These are phyloP conservation scores for Sebastes cheni DNA, from an alignment of 2,797 vertebrate species.

Conservation along the genomic window DNA sequence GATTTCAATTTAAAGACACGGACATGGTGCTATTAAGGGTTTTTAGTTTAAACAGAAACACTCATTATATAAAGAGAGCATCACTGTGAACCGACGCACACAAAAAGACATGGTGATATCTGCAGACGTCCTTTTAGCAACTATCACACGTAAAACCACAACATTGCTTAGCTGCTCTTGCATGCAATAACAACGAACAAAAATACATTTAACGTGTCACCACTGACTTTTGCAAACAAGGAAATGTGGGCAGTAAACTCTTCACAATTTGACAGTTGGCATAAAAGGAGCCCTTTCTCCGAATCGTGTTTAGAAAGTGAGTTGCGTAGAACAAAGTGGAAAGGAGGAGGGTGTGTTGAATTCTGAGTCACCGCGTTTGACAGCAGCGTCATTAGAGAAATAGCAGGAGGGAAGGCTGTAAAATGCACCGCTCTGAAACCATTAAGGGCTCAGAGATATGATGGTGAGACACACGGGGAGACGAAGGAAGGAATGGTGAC, in stretches of 20 bases:
- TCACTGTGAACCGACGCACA: neutral
- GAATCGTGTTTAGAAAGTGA: neutral
- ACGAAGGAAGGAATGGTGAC: neutral
- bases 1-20: neutral
- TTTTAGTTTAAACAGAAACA: neutral
- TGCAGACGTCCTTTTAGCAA: constrained; percentile 11
- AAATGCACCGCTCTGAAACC: constrained; percentile 35
- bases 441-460: constrained; percentile 19
- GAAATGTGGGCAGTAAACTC: constrained; percentile 8
- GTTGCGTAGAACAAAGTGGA: neutral
- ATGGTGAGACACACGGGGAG: constrained; percentile 1
- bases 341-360: neutral
- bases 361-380: constrained; percentile 21
- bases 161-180: neutral
- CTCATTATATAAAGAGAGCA: neutral
- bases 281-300: constrained; percentile 12
- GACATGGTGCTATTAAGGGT: neutral
- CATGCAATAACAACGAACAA: neutral
- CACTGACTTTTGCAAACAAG: constrained; percentile 11
- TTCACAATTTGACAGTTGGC: constrained; percentile 18
- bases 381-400: constrained; percentile 38
- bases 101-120: neutral
- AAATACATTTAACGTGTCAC: constrained; percentile 37
- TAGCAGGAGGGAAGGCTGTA: constrained; percentile 6
- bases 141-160: neutral